phyloP scores from a whole-genome alignment of 1,140 invertebrate species.

The Orchesella cincta region DNA sequence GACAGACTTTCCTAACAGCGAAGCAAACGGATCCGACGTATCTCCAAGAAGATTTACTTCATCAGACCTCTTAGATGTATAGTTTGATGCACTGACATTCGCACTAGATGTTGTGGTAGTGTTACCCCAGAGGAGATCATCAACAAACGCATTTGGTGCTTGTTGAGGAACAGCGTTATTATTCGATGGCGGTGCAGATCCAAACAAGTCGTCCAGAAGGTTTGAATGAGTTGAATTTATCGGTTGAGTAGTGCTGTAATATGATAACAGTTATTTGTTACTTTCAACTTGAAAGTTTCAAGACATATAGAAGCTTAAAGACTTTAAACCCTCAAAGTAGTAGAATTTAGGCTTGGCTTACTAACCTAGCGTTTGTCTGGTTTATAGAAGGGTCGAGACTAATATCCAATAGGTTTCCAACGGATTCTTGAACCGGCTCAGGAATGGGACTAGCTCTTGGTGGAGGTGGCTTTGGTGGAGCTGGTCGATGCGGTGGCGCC shows the following conservation, averaged over 20 bases:
- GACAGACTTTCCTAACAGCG: constrained; percentile 33
- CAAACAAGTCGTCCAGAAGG: constrained; percentile 39
- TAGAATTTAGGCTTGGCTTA: too few relatives aligned
- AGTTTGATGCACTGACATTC: constrained; percentile 8
- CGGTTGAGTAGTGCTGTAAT: constrained; percentile 10
- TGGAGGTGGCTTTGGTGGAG: constrained; percentile 40
- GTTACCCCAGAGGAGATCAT: constrained; percentile 37
- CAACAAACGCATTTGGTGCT: neutral
- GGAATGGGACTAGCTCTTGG: neutral
- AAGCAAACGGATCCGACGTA: constrained; percentile 34
- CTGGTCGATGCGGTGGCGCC: neutral
- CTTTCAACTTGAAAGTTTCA: neutral
- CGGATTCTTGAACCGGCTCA: constrained; percentile 28
- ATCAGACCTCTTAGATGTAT: too few relatives aligned
- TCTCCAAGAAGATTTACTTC: constrained; percentile 30
- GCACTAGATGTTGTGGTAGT: neutral
- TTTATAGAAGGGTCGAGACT: constrained; percentile 28
- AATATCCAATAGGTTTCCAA: constrained; percentile 36
- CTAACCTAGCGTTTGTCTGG: neutral
- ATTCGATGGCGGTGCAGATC: constrained; percentile 12
- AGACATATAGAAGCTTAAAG: too few relatives aligned
- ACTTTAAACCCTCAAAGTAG: too few relatives aligned
- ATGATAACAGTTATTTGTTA: too few relatives aligned
- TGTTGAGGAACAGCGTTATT: constrained; percentile 9
- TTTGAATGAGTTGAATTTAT: constrained; percentile 2